A percentile compares a stretch with the other conserved stretches of the same genome.
phyloP scores from a whole-genome alignment of 2,888 invertebrate species.

The Plagiodera versicolora region DNA sequence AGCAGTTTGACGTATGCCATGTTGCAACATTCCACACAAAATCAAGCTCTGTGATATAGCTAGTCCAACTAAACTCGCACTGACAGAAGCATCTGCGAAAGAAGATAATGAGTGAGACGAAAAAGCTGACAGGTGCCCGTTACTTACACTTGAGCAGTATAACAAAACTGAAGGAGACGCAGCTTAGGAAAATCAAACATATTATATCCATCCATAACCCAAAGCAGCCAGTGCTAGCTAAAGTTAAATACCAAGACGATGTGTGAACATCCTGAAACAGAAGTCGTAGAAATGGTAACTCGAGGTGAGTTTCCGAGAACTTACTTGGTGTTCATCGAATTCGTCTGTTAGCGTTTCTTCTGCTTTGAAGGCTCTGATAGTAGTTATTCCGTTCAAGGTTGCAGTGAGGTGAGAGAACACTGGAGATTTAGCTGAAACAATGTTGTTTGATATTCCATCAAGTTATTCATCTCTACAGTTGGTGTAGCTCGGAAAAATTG shows the following conservation, averaged over 20 bases:
- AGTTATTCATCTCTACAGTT: not conserved
- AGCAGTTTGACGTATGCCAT: slow-evolving; percentile 77
- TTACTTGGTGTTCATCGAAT: slow-evolving; percentile 40
- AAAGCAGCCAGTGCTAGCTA: slow-evolving; percentile 64
- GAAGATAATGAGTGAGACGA: no score
- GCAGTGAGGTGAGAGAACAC: slow-evolving; percentile 39
- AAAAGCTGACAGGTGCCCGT: not conserved
- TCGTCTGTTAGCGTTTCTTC: slow-evolving; percentile 33
- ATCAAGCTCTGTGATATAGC: slow-evolving; percentile 37
- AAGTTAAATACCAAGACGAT: slow-evolving; percentile 63
- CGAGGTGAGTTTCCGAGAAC: not conserved
- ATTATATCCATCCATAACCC: slow-evolving; percentile 68
- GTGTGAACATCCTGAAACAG: slow-evolving; percentile 58
- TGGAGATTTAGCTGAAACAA: slow-evolving; percentile 39
- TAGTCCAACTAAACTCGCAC: slow-evolving; percentile 43
- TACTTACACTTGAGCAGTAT: slow-evolving; percentile 41
- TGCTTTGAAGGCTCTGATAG: slow-evolving; percentile 36
- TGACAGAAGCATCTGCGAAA: slow-evolving; percentile 25
- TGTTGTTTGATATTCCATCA: not conserved
- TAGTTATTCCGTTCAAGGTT: slow-evolving; percentile 35
- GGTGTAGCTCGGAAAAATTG: not conserved
- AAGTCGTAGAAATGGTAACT: not conserved
- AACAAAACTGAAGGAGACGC: slow-evolving; percentile 64
- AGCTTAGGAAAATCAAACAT: slow-evolving; percentile 61
- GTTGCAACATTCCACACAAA: slow-evolving; percentile 71